Conservation (phyloP, 2,797 vertebrate species). For the Hafferia zeledoni region DNA sequence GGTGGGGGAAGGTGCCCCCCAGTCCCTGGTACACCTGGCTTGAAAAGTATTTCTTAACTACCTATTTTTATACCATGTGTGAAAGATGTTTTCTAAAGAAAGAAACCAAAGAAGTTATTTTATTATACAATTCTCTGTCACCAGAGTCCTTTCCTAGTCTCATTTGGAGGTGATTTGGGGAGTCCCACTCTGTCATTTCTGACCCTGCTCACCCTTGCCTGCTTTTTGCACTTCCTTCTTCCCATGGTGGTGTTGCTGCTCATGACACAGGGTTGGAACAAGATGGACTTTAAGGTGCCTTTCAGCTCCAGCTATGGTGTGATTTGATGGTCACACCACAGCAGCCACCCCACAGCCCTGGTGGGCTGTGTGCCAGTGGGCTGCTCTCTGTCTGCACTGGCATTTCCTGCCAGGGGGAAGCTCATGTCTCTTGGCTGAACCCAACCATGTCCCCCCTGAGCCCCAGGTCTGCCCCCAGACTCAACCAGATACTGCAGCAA, state of each 20-base stretch:
- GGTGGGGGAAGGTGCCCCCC: neutral
- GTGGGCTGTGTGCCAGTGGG: fast-evolving
- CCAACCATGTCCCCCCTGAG: fast-evolving
- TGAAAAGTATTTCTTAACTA: neutral
- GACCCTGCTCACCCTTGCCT: neutral
- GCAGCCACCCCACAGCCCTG: fast-evolving
- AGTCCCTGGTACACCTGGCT: neutral
- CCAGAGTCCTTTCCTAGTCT: neutral
- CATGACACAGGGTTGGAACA: neutral
- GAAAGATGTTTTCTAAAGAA: slow-evolving; percentile 6
- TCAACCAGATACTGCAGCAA: fast-evolving
- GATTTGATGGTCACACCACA: neutral
- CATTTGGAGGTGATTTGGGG: neutral
- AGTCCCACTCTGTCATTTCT: fast-evolving
- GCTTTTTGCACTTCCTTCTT: fast-evolving
- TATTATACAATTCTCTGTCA: neutral
- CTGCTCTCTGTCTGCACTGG: fast-evolving
- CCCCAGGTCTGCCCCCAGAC: neutral
- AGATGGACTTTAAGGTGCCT: neutral
- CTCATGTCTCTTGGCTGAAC: neutral
- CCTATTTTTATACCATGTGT: neutral
- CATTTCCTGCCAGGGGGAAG: too few species aligned
- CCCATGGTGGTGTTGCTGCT: fast-evolving
- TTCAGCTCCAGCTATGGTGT: neutral
- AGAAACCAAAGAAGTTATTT: slow-evolving; percentile 52